Percentiles rank a stretch among this genome's conserved stretches.
phyloP scores from a whole-genome alignment of 1,140 invertebrate species.

The Ceratina japonica region DNA sequence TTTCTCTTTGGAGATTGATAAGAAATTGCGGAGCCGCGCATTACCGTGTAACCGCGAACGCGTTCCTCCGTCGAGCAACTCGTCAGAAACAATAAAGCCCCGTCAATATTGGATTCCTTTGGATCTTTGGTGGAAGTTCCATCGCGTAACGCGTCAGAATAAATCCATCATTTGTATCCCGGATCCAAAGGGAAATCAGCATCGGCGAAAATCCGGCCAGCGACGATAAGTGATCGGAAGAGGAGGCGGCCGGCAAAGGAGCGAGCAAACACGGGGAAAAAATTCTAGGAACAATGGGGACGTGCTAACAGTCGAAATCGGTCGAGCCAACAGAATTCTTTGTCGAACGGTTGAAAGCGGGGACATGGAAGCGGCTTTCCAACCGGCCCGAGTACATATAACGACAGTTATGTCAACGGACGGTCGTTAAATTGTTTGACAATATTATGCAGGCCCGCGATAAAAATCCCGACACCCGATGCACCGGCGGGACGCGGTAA shows the following conservation, averaged over 20 bases:
- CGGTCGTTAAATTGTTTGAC: conserved; percentile 28
- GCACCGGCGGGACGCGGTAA: conserved; percentile 5
- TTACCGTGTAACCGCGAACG: neutral
- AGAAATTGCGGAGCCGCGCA: neutral
- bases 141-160: neutral
- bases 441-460: conserved; percentile 8
- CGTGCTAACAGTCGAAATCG: conserved; percentile 29
- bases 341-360: neutral
- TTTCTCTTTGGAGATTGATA: too few species aligned
- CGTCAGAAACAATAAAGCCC: neutral
- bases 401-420: conserved; percentile 41
- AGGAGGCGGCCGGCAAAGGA: neutral
- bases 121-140: neutral
- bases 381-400: conserved; percentile 11
- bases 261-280: neutral
- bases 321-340: neutral
- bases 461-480: conserved; percentile 16
- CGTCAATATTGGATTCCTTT: neutral
- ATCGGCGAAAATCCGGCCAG: too few species aligned
- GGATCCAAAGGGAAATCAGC: neutral
- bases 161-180: neutral
- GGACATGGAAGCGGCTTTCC: neutral
- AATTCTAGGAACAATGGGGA: neutral
- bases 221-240: neutral
- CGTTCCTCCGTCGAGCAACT: neutral